Evolutionary conservation across 2,113 vertebrate species (phyloP).

Genomic region (Gulo gulo): DNA sequence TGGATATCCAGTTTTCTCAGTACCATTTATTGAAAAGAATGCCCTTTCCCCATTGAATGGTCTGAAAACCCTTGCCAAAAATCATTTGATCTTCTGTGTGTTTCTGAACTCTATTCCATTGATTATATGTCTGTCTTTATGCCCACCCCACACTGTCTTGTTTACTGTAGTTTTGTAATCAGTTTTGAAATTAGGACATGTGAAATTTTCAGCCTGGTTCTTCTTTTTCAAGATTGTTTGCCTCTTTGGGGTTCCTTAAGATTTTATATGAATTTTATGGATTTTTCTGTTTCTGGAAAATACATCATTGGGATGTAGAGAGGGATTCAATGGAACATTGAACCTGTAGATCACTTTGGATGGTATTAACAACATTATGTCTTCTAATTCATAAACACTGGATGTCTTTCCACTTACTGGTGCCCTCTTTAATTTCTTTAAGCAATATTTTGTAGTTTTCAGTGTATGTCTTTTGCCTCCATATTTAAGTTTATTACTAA

Average conservation of each 20-base stretch:
- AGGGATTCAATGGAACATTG: not conserved
- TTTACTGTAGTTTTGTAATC: not conserved
- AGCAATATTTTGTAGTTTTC: not conserved
- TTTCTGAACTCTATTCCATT: not conserved
- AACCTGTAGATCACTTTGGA: not conserved
- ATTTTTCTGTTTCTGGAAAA: not conserved
- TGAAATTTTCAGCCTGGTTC: not conserved
- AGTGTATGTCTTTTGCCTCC: not conserved
- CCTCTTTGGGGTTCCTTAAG: not conserved
- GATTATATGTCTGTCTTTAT: not conserved
- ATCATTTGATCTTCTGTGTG: not conserved
- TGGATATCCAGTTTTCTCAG: not conserved
- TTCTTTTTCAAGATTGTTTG: not conserved
- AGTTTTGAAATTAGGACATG: not conserved
- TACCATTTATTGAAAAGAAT: not conserved
- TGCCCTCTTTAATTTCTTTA: not conserved
- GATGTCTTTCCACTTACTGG: not conserved
- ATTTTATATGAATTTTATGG: not conserved
- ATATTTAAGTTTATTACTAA: not conserved
- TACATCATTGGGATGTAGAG: not conserved
- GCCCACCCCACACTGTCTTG: not conserved
- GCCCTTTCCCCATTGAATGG: not conserved
- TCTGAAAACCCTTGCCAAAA: not conserved
- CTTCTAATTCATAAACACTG: not conserved
- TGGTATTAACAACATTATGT: not conserved